Conservation (phyloP, 2,113 vertebrate genomes). For the Polypterus bichir region DNA sequence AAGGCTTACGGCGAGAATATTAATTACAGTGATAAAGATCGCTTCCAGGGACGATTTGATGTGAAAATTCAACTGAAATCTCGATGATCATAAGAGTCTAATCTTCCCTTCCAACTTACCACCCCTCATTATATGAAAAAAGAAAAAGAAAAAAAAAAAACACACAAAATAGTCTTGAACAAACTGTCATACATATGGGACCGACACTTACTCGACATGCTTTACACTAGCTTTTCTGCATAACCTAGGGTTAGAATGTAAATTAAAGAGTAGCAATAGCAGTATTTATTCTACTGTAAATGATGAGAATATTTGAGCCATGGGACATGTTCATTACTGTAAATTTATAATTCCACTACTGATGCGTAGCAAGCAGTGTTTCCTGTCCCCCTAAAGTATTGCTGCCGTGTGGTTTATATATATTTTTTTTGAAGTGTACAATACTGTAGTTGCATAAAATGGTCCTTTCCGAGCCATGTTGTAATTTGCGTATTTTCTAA, state of each 20-base stretch:
- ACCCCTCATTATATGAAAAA: slow-evolving; percentile 42
- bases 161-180: slow-evolving; percentile 96
- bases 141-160: slow-evolving; percentile 31
- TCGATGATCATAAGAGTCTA: slow-evolving; percentile 70
- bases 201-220: slow-evolving; percentile 96
- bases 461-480: slow-evolving; percentile 73
- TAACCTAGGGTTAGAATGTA: slow-evolving; percentile 95
- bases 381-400: slow-evolving; percentile 69
- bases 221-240: slow-evolving; percentile 97
- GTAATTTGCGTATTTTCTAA: slow-evolving; percentile 74
- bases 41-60: slow-evolving; percentile 95
- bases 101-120: slow-evolving; percentile 21
- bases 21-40: slow-evolving; percentile 84
- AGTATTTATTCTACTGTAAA: slow-evolving; percentile 99
- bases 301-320: slow-evolving; percentile 95
- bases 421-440: slow-evolving; percentile 66
- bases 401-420: slow-evolving; percentile 79
- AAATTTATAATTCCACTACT: slow-evolving; percentile 95
- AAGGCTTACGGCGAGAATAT: slow-evolving; percentile 79
- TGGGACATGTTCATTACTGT: slow-evolving; percentile 96
- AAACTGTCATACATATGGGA: slow-evolving; percentile 97
- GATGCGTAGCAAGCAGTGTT: slow-evolving; percentile 88
- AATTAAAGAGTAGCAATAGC: slow-evolving; percentile 95
- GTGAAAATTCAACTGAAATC: slow-evolving; percentile 74
- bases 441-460: slow-evolving; percentile 70